phyloP scores from a whole-genome alignment of 2,888 invertebrate species.

The Cetonia aurata region DNA sequence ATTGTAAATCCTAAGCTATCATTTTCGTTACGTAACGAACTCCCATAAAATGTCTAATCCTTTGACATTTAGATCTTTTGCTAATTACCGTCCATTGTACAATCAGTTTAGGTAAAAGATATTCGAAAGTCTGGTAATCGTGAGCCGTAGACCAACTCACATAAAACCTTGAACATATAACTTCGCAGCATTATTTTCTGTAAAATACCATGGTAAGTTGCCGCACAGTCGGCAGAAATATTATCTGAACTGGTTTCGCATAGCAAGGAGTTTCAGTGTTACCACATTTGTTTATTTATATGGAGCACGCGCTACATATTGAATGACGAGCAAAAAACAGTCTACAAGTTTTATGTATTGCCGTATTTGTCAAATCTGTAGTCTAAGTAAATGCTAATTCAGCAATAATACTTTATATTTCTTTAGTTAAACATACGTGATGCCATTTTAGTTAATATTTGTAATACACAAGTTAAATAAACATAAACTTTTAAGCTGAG shows the following conservation, averaged over 20 bases:
- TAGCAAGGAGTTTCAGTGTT: neutral
- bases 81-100: neutral
- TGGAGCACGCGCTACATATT: neutral
- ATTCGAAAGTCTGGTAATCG: conserved; percentile 6
- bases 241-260: conserved; percentile 1
- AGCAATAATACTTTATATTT: too few species aligned
- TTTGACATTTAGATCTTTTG: conserved; percentile 3
- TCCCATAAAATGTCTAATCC: neutral
- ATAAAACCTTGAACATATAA: conserved; percentile 1
- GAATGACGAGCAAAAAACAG: neutral
- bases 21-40: too few species aligned
- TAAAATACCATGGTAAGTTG: too few species aligned
- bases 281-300: conserved; percentile 8
- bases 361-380: too few species aligned
- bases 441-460: too few species aligned
- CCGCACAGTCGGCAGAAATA: neutral
- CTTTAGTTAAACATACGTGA: too few species aligned
- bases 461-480: too few species aligned
- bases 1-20: too few species aligned
- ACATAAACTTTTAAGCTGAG: too few species aligned
- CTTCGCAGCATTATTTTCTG: neutral
- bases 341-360: too few species aligned
- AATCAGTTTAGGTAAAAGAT: conserved; percentile 5
- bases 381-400: too few species aligned
- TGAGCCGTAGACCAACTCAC: neutral